Evolutionary conservation across 2,888 invertebrate genomes (phyloP).

Genomic region (Agonum fuliginosum): DNA sequence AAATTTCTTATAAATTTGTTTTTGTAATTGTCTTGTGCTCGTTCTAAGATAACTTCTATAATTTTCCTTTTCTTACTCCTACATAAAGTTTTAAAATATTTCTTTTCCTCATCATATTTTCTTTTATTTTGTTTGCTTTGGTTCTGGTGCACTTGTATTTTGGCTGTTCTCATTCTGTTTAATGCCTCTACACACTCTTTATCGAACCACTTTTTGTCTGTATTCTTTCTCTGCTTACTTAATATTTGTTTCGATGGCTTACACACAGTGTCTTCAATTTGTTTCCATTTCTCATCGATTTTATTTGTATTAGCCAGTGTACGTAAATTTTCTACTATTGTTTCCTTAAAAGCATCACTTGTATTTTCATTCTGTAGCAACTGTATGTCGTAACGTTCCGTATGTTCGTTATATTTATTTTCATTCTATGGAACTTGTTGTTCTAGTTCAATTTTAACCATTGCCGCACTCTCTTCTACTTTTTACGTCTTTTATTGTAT

Average conservation of each 20-base stretch:
- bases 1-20: too few species aligned
- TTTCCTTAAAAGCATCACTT: background rate
- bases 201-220: background rate
- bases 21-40: background rate
- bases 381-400: background rate
- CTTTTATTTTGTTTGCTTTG: background rate
- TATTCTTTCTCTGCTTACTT: background rate
- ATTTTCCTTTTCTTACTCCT: too few species aligned
- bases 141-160: background rate
- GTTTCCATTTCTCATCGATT: background rate
- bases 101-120: background rate
- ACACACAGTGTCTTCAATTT: background rate
- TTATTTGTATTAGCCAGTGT: background rate
- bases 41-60: background rate
- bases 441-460: background rate
- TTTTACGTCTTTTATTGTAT: too few species aligned
- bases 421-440: background rate
- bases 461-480: background rate
- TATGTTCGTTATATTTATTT: background rate
- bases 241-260: background rate
- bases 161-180: background rate
- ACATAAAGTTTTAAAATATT: background rate
- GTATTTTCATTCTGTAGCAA: background rate
- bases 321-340: background rate
- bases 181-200: background rate